These are phyloP conservation scores for Drosophila trichaetosa DNA, from an alignment of 2,888 invertebrate genomes.

Conservation along the genomic window DNA sequence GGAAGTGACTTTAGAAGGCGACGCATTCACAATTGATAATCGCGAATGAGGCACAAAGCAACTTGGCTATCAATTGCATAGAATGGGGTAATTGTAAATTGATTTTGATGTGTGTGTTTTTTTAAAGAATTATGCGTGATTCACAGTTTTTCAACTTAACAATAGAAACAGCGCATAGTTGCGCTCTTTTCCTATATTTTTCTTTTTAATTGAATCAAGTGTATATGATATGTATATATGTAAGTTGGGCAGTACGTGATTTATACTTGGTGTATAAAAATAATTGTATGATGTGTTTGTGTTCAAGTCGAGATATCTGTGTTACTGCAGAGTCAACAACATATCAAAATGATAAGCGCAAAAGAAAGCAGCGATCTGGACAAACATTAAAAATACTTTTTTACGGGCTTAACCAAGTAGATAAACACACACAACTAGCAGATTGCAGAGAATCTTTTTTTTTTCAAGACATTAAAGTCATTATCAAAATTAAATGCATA, in stretches of 20 bases:
- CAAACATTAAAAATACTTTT: conserved; percentile 30
- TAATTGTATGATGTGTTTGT: neutral
- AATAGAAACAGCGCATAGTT: conserved; percentile 42
- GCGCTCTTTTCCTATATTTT: conserved; percentile 12
- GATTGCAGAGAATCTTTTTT: neutral
- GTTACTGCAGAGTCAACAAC: conserved; percentile 16
- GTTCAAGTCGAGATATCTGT: conserved; percentile 14
- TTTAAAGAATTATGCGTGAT: conserved; percentile 21
- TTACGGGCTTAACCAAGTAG: conserved; percentile 21
- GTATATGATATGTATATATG: neutral
- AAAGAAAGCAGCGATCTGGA: conserved; percentile 36
- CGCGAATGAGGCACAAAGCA: conserved; percentile 51
- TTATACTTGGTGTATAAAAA: conserved; percentile 1
- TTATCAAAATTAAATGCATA: neutral
- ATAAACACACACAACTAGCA: conserved; percentile 17
- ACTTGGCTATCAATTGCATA: conserved; percentile 59
- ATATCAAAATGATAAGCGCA: conserved; percentile 32
- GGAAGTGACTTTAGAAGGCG: conserved; percentile 61
- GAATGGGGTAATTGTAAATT: conserved; percentile 18
- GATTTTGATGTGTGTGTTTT: neutral
- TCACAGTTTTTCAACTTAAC: conserved; percentile 35
- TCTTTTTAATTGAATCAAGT: conserved; percentile 26
- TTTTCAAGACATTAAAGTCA: neutral
- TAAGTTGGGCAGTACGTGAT: conserved; percentile 47
- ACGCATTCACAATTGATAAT: conserved; percentile 59